Base-by-base conservation (phyloP, 2,888 invertebrate genomes). In the Salticus scenicus region DNA sequence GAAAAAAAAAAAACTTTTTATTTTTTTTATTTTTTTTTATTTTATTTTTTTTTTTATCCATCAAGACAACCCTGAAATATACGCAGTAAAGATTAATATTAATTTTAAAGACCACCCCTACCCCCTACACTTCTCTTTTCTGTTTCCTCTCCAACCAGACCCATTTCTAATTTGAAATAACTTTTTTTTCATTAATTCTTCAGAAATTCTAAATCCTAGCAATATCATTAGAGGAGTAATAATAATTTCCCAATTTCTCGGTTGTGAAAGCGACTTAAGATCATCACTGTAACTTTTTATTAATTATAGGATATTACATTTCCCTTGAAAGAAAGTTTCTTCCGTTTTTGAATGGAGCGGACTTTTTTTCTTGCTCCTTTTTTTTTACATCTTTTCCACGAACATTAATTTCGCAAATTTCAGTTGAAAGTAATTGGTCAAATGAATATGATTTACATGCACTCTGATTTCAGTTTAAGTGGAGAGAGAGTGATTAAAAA, bases 271-370 rank as follows among this genome's bases (percentile, higher is more conserved):
- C 51, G 63, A 67, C 83, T 77, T 72, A 72, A 72, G 83, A 77
- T 84, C 69, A 84, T 84, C 77, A 77, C 57, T 27, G 70, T 76
- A 76, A 72, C 75, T 83, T 83, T 84, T 77, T 84, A 84, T 84
- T 84, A 84, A 84, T 84, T 84, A 84, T 77, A 76, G 77, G 83
- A 72, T 84, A 84, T 84, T 84, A 73, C 73, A 67, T 84, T 84
- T 73, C 75, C 31, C 28, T 66, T 28, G 63, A 33, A 81, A 70
- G 64, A 75, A 72, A 28, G 42, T 64, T 71, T 64, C 64, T 47
- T 28, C 27, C 20, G 57, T 63, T 20, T 37, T 37, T 28, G 17
- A 63, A 27, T 41, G 27, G 37, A 7, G 24, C 31, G 24, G 24
- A 63, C 1, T 8, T 12, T 10, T 51, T 37, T 77, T 77, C 33